Conservation (phyloP, 2,797 vertebrate genomes). For the Vultur gryphus region DNA sequence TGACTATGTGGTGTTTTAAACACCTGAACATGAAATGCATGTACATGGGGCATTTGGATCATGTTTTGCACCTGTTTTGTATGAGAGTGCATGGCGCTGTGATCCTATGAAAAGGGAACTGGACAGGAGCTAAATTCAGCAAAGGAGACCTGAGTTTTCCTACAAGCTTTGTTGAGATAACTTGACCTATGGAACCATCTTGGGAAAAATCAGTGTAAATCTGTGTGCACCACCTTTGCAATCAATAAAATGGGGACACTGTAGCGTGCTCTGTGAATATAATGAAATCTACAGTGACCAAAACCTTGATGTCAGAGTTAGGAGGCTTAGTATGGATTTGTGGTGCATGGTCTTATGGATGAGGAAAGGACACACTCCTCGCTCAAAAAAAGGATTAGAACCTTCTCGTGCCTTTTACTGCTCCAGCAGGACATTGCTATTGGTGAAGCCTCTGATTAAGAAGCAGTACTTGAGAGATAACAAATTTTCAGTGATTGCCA, state of each 20-base stretch:
- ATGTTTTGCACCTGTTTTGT: too few species aligned
- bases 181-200: not conserved
- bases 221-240: not conserved
- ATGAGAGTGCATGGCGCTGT: not conserved
- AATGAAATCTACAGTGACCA: not conserved
- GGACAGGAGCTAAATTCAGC: not conserved
- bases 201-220: not conserved
- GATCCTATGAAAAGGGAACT: not conserved
- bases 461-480: conserved; percentile 13
- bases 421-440: conserved; percentile 16
- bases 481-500: conserved; percentile 58
- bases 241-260: not conserved
- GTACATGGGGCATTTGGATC: rapidly evolving
- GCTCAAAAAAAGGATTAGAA: not conserved
- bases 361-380: not conserved
- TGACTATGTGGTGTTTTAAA: not conserved
- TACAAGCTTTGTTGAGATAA: not conserved
- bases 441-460: conserved; percentile 36
- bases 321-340: not conserved
- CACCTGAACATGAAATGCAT: not conserved
- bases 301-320: not conserved
- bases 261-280: not conserved
- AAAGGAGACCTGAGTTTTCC: not conserved
- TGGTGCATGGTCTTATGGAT: not conserved
- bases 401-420: not conserved